Conservation (phyloP, 1,140 invertebrate species). For the Achatina immaculata region DNA sequence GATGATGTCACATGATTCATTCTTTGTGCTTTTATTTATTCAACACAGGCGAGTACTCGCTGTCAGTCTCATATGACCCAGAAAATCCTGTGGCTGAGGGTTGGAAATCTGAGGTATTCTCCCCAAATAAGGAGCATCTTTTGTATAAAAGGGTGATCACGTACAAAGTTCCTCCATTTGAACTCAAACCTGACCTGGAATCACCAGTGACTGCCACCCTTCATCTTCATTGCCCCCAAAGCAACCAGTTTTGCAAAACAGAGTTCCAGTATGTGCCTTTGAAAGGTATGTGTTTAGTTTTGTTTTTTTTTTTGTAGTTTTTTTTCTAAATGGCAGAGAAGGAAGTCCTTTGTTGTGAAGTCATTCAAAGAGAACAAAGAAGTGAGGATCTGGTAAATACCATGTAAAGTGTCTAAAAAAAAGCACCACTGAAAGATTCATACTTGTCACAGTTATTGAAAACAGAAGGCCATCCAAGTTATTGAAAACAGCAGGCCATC, state of each 20-base stretch:
- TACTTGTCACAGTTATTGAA: too few species aligned
- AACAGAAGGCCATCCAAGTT: too few species aligned
- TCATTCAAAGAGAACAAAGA: too few species aligned
- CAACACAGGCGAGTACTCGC: slow-evolving; percentile 2
- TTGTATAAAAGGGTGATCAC: slow-evolving; percentile 29
- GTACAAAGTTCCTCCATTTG: slow-evolving; percentile 23
- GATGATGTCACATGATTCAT: too few species aligned
- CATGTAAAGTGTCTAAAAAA: too few species aligned
- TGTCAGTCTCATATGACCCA: slow-evolving; percentile 1
- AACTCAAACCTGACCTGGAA: not conserved
- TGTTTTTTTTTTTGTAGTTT: too few species aligned
- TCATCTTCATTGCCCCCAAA: slow-evolving; percentile 28
- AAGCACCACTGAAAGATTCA: too few species aligned
- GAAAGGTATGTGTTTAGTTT: slow-evolving; percentile 9
- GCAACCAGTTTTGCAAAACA: slow-evolving; percentile 18
- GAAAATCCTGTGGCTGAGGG: not conserved
- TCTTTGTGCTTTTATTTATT: too few species aligned
- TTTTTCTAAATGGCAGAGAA: too few species aligned
- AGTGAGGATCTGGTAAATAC: too few species aligned
- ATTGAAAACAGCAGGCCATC: too few species aligned
- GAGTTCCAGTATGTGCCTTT: not conserved
- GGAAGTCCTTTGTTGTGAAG: too few species aligned
- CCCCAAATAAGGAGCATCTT: slow-evolving; percentile 7
- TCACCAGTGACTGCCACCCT: not conserved
- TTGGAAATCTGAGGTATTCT: slow-evolving; percentile 24